phyloP scores from a whole-genome alignment of 2,888 invertebrate species.

The Junonia oenone region DNA sequence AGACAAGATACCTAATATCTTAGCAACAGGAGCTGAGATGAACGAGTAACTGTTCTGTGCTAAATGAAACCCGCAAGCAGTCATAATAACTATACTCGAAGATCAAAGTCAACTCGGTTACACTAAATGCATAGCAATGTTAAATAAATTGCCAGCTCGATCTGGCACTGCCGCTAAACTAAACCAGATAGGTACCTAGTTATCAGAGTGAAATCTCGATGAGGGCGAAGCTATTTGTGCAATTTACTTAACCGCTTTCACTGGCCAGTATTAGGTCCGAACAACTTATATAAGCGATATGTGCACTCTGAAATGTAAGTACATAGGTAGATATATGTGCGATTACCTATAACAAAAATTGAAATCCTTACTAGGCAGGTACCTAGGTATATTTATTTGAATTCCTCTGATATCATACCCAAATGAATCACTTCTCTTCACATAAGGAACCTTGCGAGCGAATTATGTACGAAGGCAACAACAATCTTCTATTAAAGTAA shows the following conservation, averaged over 20 bases:
- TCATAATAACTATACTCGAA: conserved; percentile 42
- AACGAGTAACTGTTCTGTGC: conserved; percentile 30
- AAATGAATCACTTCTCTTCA: too few relatives aligned
- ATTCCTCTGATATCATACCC: too few relatives aligned
- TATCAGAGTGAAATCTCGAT: conserved; percentile 59
- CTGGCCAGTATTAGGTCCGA: conserved; percentile 41
- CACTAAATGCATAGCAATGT: conserved; percentile 18
- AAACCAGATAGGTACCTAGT: conserved; percentile 53
- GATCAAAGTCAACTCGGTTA: conserved; percentile 48
- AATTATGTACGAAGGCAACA: too few relatives aligned
- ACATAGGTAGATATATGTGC: neutral
- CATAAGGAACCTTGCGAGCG: too few relatives aligned
- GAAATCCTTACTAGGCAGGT: too few relatives aligned
- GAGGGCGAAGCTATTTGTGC: conserved; percentile 46
- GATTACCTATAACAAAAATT: neutral
- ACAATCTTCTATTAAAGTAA: conserved; percentile 9
- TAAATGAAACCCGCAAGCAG: conserved; percentile 38
- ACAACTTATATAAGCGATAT: conserved; percentile 9
- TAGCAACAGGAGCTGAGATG: conserved; percentile 2
- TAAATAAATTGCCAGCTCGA: conserved; percentile 55
- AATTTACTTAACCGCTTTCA: conserved; percentile 56
- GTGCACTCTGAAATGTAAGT: neutral
- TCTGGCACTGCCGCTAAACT: conserved; percentile 49
- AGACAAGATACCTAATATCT: conserved; percentile 11
- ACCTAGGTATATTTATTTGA: too few relatives aligned